Evolutionary conservation across 2,888 invertebrate genomes (phyloP), one percentile per base, ranked within the genome.

Genomic region (Meganola albula): DNA sequence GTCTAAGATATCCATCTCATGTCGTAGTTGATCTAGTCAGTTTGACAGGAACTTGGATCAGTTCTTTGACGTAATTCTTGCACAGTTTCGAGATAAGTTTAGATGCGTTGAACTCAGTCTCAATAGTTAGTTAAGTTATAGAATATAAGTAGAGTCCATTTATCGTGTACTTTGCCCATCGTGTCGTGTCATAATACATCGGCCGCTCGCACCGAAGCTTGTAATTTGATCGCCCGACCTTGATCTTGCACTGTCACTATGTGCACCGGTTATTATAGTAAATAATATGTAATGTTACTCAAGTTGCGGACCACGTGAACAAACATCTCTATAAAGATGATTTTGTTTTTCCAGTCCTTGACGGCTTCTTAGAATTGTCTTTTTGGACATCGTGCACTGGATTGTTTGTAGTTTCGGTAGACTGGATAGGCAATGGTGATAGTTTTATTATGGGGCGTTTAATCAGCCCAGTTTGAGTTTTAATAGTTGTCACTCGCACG

Each of bases 161-260:
- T 27, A n/a, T 35, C 27, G 11, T 36, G 35, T 10, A 36, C 18
- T 20, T 31, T 36, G 9, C 36, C 36, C 12, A 36, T 5, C 7
- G 18, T 27, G 12, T 35, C 35, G 11, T 30, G 9, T 34, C 33
- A 23, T 28, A 35, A 12, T 35, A 35, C 2, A 35, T 27, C 3
- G 34, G 34, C 1, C 30, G 30, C 4, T 35, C 30, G 9, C 5
- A 23, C 27, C 33, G 11, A 33, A 10, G 8, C 21, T 31, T 10
- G 25, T 31, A 12, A 31, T 25, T 12, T 25, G 31, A 31, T 7
- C 21, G 11, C 32, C 27, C n/a, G 27, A 20, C 3, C 12, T 4
- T 5, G 2, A 18, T 12, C 12, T 8, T 20, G 10, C 2, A 11
- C 11, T 7, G 12, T 3, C 12, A 20, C 12, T 10, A 6, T 12